Conservation (phyloP, 1,140 invertebrate genomes). For the Amyelois transitella region DNA sequence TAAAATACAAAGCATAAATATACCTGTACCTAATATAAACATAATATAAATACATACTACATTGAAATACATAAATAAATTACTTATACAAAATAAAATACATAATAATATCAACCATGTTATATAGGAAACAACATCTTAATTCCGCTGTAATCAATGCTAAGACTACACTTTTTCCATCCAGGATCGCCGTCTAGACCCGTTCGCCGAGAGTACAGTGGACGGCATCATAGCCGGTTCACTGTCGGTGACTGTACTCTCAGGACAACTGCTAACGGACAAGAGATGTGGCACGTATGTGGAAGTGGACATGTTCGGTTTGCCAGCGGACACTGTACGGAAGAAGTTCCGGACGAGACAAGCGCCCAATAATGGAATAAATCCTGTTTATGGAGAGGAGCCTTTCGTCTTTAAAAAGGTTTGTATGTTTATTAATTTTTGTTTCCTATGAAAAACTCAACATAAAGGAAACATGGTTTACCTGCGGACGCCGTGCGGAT, state of each 20-base stretch:
- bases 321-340: conserved; percentile 98
- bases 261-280: conserved; percentile 96
- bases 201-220: conserved; percentile 98
- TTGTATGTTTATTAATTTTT: not conserved
- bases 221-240: conserved; percentile 99
- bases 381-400: conserved; percentile 96
- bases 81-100: too few relatives aligned
- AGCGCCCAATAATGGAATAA: conserved; percentile 96
- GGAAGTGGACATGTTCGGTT: conserved; percentile 99
- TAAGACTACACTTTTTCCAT: not conserved
- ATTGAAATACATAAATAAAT: too few relatives aligned
- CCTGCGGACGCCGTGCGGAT: too few relatives aligned
- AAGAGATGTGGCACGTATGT: conserved; percentile 97
- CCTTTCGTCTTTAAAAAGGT: conserved; percentile 99
- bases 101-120: too few relatives aligned
- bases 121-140: too few relatives aligned
- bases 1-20: too few relatives aligned
- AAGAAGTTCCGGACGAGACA: conserved; percentile 97
- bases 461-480: too few relatives aligned
- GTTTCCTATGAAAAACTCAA: too few relatives aligned
- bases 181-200: conserved; percentile 88
- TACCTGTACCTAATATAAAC: not conserved
- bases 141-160: too few relatives aligned
- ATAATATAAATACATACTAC: not conserved
- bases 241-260: conserved; percentile 92